Evolutionary conservation across 2,113 vertebrate genomes (phyloP).

Genomic region (Prietella phreatophila): DNA sequence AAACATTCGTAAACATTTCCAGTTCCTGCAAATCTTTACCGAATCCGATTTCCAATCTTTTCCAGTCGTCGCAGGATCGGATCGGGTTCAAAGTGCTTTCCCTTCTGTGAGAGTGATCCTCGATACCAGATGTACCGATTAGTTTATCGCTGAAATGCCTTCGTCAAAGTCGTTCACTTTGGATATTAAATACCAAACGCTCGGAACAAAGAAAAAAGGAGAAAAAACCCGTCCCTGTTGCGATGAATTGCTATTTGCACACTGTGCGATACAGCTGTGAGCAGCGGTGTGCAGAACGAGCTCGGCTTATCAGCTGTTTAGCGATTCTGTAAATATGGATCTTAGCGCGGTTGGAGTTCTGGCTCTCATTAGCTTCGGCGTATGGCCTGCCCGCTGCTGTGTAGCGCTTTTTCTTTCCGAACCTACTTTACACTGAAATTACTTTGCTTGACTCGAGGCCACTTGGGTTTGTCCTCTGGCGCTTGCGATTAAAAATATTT

Average conservation of each 20-base stretch:
- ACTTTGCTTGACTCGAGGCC: slow-evolving; percentile 11
- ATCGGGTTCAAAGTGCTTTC: neutral
- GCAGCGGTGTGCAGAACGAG: slow-evolving; percentile 3
- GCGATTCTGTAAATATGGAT: slow-evolving; percentile 44
- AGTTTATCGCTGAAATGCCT: neutral
- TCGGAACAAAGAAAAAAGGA: neutral
- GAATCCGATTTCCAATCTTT: neutral
- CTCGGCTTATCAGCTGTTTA: slow-evolving; percentile 23
- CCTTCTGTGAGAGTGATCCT: neutral
- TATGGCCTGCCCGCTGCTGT: slow-evolving; percentile 20
- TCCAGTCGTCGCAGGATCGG: neutral
- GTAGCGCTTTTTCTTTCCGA: slow-evolving; percentile 2
- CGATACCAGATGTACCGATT: neutral
- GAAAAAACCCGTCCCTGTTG: neutral
- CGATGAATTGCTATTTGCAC: neutral
- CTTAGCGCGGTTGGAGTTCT: slow-evolving; percentile 27
- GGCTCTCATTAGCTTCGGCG: slow-evolving; percentile 33
- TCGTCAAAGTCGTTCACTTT: neutral
- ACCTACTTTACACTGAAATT: neutral
- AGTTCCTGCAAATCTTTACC: neutral
- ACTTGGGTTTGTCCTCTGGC: slow-evolving; percentile 5
- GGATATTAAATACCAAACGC: neutral
- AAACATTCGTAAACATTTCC: neutral
- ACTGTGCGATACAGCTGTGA: neutral
- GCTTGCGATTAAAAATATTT: neutral